Evolutionary conservation across 2,888 invertebrate species (phyloP).

Genomic region (Leptogaster cylindrica): DNA sequence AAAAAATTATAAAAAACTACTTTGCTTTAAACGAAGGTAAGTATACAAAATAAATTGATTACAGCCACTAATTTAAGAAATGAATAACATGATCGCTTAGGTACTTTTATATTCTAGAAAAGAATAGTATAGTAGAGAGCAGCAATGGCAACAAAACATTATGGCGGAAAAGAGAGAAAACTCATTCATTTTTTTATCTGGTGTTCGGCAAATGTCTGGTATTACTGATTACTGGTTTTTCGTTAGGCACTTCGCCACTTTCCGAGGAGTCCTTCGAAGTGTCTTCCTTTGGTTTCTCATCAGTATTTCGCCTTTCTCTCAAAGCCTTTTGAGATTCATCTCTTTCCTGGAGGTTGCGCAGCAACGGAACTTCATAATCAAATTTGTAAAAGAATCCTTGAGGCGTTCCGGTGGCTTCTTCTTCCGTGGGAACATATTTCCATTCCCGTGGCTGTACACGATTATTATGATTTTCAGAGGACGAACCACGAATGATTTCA

Average conservation of each 20-base stretch:
- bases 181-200: not conserved
- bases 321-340: slow-evolving; percentile 50
- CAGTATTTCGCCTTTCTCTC: not conserved
- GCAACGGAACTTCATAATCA: slow-evolving; percentile 69
- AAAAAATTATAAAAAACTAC: too few relatives aligned
- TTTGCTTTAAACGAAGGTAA: too few relatives aligned
- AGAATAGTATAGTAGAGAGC: not conserved
- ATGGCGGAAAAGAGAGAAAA: not conserved
- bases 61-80: slow-evolving; percentile 24
- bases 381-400: slow-evolving; percentile 77
- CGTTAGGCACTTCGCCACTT: not conserved
- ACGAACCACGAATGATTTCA: slow-evolving; percentile 40
- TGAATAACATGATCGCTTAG: slow-evolving; percentile 26
- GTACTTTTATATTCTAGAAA: slow-evolving; percentile 17
- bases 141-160: slow-evolving; percentile 11
- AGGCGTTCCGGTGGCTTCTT: slow-evolving; percentile 66
- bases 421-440: slow-evolving; percentile 55
- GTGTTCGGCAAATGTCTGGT: not conserved
- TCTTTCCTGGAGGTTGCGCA: slow-evolving; percentile 59
- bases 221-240: not conserved
- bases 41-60: slow-evolving; percentile 7
- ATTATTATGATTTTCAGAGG: not conserved
- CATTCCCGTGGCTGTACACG: slow-evolving; percentile 51
- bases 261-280: not conserved
- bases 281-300: not conserved